These are phyloP conservation scores for Panopea generosa DNA, from an alignment of 2,888 invertebrate genomes.

Conservation along the genomic window DNA sequence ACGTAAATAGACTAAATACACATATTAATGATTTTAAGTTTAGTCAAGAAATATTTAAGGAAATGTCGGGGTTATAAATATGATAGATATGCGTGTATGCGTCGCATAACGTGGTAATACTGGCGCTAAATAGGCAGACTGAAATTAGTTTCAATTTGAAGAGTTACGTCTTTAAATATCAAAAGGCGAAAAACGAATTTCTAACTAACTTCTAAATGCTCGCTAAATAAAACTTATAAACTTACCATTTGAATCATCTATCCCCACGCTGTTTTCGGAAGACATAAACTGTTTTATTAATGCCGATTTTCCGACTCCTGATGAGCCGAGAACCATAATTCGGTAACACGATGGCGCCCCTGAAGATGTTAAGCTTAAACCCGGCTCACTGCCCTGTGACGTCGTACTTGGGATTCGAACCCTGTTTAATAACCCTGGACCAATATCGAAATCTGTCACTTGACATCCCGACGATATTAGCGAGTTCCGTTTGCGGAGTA, in stretches of 20 bases:
- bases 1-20: too few relatives aligned
- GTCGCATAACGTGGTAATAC: too few relatives aligned
- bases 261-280: constrained; percentile 36
- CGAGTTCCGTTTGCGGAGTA: constrained; percentile 91
- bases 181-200: too few relatives aligned
- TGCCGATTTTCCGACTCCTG: constrained; percentile 88
- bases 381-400: constrained; percentile 58
- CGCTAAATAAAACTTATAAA: too few relatives aligned
- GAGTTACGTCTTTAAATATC: too few relatives aligned
- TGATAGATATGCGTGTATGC: too few relatives aligned
- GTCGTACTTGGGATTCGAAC: constrained; percentile 59
- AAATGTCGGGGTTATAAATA: too few relatives aligned
- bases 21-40: too few relatives aligned
- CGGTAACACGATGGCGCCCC: constrained; percentile 86
- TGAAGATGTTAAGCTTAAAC: constrained; percentile 45
- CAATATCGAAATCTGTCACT: constrained; percentile 80
- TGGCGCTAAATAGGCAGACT: too few relatives aligned
- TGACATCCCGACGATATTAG: constrained; percentile 89
- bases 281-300: constrained; percentile 59
- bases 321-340: constrained; percentile 89
- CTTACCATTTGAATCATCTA: constrained; percentile 45
- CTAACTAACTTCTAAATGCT: too few relatives aligned
- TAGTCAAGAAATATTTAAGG: too few relatives aligned
- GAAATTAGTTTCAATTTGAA: too few relatives aligned
- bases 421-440: constrained; percentile 23